A percentile compares a stretch with the other conserved stretches of the same genome.
Evolutionary conservation across 2,113 vertebrate species (phyloP).

Genomic region (Oriolus oriolus): DNA sequence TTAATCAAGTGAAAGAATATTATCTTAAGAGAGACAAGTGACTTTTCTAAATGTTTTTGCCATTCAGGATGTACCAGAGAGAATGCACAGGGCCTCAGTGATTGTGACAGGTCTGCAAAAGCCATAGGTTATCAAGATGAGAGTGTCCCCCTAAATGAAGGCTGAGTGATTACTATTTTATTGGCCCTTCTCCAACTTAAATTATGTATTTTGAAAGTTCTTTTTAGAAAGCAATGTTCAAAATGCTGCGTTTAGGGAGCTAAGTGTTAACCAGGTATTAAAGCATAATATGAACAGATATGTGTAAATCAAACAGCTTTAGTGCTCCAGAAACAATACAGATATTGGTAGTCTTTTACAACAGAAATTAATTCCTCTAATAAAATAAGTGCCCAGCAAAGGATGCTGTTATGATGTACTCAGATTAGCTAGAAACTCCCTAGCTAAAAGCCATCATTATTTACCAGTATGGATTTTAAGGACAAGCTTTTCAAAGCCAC

Average conservation of each 20-base stretch:
- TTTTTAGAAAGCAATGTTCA: not conserved
- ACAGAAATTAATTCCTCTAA: not conserved
- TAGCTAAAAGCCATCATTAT: conserved; percentile 3
- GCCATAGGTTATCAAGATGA: not conserved
- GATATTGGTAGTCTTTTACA: not conserved
- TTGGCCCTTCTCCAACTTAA: not conserved
- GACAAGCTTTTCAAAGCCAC: conserved; percentile 32
- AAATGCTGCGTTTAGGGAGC: not conserved
- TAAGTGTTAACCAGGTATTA: not conserved
- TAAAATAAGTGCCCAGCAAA: not conserved
- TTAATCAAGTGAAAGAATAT: not conserved
- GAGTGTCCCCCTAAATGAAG: not conserved
- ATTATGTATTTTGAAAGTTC: not conserved
- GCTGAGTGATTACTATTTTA: not conserved
- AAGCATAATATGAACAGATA: not conserved
- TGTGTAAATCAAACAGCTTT: not conserved
- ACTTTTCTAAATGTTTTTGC: not conserved
- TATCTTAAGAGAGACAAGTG: not conserved
- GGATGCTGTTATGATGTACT: not conserved
- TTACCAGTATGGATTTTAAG: conserved; percentile 8
- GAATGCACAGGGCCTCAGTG: not conserved
- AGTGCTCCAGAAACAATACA: not conserved
- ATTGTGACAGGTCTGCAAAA: not conserved
- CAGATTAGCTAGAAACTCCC: not conserved
- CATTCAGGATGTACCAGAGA: not conserved